Evolutionary conservation across 2,113 vertebrate species (phyloP).

Genomic region (Azemiops feae): DNA sequence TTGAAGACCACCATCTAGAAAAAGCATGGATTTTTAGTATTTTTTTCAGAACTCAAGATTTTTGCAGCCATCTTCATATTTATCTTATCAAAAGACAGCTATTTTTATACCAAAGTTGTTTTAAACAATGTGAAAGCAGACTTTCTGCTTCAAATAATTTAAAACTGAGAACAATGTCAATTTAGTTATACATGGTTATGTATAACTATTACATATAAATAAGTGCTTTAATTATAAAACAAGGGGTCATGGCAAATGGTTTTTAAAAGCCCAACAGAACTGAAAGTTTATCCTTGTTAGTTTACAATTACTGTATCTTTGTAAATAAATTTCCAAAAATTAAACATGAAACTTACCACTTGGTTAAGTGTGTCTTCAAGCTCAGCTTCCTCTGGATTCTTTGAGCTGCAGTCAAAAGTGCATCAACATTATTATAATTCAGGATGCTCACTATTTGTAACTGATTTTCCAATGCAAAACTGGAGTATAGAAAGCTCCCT

Average conservation of each 20-base stretch:
- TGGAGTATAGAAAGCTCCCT: no score
- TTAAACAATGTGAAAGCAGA: not conserved
- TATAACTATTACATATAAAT: not conserved
- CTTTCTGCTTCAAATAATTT: not conserved
- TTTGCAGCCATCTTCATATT: constrained; percentile 4
- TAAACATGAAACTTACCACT: constrained; percentile 85
- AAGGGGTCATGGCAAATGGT: not conserved
- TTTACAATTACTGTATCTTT: constrained; percentile 70
- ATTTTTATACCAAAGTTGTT: not conserved
- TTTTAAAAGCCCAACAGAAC: no score
- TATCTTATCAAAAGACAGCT: not conserved
- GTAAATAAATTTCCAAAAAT: not conserved
- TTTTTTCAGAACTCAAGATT: constrained; percentile 2
- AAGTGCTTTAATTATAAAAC: not conserved
- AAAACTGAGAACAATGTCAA: not conserved
- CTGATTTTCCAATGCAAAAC: no score
- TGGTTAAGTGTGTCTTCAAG: constrained; percentile 98
- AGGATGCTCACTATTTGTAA: constrained; percentile 18
- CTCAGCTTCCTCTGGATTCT: constrained; percentile 97
- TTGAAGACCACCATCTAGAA: constrained; percentile 98
- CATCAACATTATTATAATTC: constrained; percentile 7
- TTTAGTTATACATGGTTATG: no score
- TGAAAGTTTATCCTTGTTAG: not conserved
- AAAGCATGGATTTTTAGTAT: constrained; percentile 18
- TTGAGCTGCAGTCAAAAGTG: constrained; percentile 77